Percentiles rank a stretch among this genome's conserved stretches.
These are phyloP conservation scores for Chymomyza amoena DNA, from an alignment of 2,888 invertebrate genomes.

Conservation along the genomic window DNA sequence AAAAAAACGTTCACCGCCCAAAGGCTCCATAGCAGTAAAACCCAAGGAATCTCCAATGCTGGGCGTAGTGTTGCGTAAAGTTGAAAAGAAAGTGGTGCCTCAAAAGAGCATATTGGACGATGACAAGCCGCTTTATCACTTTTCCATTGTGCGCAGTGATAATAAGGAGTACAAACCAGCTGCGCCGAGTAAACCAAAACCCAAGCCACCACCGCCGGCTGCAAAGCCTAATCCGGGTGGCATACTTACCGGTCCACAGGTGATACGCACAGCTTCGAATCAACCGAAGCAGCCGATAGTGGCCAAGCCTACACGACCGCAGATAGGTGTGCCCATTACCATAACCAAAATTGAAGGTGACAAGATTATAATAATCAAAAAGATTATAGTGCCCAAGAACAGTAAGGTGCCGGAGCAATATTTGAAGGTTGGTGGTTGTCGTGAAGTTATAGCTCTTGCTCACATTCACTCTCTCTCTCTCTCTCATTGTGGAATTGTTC, in stretches of 20 bases:
- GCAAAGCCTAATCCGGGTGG: constrained; percentile 70
- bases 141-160: constrained; percentile 76
- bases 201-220: constrained; percentile 69
- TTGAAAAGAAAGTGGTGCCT: constrained; percentile 75
- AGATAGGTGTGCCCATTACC: constrained; percentile 76
- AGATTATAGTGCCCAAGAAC: constrained; percentile 78
- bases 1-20: constrained; percentile 75
- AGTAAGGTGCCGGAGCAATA: constrained; percentile 78
- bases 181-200: constrained; percentile 53
- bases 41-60: constrained; percentile 75
- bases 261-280: constrained; percentile 36
- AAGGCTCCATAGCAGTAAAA: constrained; percentile 73
- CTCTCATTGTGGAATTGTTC: constrained; percentile 22
- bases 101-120: constrained; percentile 78
- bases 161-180: constrained; percentile 71
- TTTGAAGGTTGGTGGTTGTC: constrained; percentile 75
- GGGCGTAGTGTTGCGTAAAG: constrained; percentile 77
- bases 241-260: constrained; percentile 73
- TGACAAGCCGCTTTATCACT: constrained; percentile 76
- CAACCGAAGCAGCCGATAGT: constrained; percentile 33
- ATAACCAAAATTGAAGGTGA: constrained; percentile 79
- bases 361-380: constrained; percentile 79
- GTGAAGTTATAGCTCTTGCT: constrained; percentile 7
- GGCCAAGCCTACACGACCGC: constrained; percentile 64
- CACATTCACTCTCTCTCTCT: neutral